phyloP scores from a whole-genome alignment of 2,888 invertebrate species.

The Hypomecis punctinalis region DNA sequence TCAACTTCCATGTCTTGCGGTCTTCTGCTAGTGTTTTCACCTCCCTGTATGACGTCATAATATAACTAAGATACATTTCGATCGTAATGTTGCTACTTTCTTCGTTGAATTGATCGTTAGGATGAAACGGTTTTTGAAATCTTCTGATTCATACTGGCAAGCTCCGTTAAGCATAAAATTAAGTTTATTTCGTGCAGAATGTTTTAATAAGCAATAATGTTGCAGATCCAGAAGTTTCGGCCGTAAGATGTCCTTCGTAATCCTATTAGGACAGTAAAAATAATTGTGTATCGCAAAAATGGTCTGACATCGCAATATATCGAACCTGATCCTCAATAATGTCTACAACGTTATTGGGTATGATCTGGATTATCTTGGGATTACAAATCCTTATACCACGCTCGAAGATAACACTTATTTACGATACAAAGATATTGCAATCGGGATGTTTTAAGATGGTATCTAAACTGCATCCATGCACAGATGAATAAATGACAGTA shows the following conservation, averaged over 20 bases:
- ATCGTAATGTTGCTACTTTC: too few relatives aligned
- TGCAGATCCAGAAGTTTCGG: constrained; percentile 11
- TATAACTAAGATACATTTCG: too few relatives aligned
- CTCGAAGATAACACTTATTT: constrained; percentile 58
- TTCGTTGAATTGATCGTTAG: too few relatives aligned
- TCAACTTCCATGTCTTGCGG: too few relatives aligned
- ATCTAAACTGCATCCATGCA: constrained; percentile 60
- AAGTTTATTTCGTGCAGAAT: constrained; percentile 17
- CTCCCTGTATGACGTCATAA: too few relatives aligned
- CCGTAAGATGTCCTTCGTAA: constrained; percentile 15
- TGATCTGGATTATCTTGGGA: constrained; percentile 64
- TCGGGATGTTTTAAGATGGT: constrained; percentile 65
- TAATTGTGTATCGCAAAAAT: constrained; percentile 21
- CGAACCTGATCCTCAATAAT: constrained; percentile 42
- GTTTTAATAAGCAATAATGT: constrained; percentile 12
- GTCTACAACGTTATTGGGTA: constrained; percentile 47
- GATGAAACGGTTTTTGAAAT: too few relatives aligned
- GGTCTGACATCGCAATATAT: constrained; percentile 25
- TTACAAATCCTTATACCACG: constrained; percentile 64
- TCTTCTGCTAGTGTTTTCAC: too few relatives aligned
- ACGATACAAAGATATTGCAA: constrained; percentile 57
- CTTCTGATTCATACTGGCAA: not conserved
- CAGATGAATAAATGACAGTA: constrained; percentile 23
- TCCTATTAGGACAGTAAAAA: constrained; percentile 34
- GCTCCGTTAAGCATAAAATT: constrained; percentile 16